Conservation (phyloP, 2,888 invertebrate genomes). For the Thyatira batis region DNA sequence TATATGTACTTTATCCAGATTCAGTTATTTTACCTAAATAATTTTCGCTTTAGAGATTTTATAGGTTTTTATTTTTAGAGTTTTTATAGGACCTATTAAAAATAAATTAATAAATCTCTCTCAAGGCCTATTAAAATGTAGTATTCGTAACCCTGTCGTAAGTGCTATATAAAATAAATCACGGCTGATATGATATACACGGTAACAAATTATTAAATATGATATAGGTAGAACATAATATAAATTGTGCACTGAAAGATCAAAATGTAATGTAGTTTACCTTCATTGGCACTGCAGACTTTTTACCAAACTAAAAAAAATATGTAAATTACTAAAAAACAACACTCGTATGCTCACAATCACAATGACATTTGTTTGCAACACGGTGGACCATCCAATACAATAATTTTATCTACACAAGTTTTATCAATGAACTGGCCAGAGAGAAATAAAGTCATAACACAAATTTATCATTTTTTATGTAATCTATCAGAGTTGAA, state of each 20-base stretch:
- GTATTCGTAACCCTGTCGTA: no score
- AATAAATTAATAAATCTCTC: no score
- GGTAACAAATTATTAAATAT: no score
- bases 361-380: not conserved
- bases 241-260: not conserved
- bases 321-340: not conserved
- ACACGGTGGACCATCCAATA: not conserved
- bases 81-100: no score
- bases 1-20: no score
- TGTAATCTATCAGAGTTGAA: not conserved
- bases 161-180: no score
- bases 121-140: no score
- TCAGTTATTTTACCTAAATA: no score
- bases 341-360: not conserved
- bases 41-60: no score
- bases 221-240: not conserved
- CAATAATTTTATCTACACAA: not conserved
- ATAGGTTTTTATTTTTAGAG: no score
- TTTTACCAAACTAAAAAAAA: not conserved
- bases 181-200: no score
- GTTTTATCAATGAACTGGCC: not conserved
- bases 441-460: not conserved
- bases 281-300: not conserved
- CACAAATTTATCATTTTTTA: not conserved
- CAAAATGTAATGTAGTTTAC: not conserved